Conservation (phyloP, 1,140 invertebrate species). For the Solenopsis invicta region DNA sequence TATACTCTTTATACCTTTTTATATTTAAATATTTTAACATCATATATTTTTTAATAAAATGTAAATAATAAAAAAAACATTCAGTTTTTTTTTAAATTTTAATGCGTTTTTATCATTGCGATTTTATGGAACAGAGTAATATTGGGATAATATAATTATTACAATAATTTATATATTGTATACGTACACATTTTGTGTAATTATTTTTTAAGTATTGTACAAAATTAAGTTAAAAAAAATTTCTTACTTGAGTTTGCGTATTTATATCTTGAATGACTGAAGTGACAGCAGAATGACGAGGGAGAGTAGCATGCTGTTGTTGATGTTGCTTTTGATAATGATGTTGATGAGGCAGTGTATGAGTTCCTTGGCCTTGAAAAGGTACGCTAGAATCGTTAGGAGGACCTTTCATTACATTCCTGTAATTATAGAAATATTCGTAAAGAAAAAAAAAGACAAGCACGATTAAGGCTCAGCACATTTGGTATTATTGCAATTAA, state of each 20-base stretch:
- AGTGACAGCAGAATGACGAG: constrained; percentile 75
- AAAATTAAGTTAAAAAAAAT: constrained; percentile 27
- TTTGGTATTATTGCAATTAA: background rate
- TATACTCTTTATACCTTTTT: background rate
- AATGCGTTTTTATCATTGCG: background rate
- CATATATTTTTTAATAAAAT: background rate
- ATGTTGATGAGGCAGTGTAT: constrained; percentile 87
- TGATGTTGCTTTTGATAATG: constrained; percentile 87
- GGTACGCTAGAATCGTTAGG: constrained; percentile 88
- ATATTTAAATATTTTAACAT: background rate
- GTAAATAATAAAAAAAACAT: background rate
- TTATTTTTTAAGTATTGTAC: background rate
- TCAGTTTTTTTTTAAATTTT: background rate
- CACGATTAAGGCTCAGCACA: background rate
- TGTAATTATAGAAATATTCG: constrained; percentile 72
- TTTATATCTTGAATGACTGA: constrained; percentile 84
- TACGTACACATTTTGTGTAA: background rate
- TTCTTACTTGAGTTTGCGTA: constrained; percentile 80
- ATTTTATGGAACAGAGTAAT: background rate
- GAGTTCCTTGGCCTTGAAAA: constrained; percentile 87
- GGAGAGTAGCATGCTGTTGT: constrained; percentile 85
- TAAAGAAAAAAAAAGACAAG: background rate
- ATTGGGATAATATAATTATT: background rate
- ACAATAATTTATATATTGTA: background rate
- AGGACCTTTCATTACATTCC: constrained; percentile 87